phyloP scores from a whole-genome alignment of 2,888 invertebrate genomes.

The Andrena praecox region DNA sequence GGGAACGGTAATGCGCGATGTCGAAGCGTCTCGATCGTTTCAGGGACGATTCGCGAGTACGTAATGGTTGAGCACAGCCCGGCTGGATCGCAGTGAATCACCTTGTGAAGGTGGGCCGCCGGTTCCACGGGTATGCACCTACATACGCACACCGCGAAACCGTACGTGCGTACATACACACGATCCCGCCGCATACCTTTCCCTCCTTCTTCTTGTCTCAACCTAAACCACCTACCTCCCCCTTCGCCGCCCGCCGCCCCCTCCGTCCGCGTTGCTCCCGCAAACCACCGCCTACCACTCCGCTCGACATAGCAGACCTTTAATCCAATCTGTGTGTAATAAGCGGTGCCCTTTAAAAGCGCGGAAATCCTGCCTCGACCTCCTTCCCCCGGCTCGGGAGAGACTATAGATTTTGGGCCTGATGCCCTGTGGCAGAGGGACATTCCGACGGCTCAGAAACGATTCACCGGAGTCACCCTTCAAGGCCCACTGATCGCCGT shows the following conservation, averaged over 20 bases:
- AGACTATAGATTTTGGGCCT: background rate
- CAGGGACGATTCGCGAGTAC: slow-evolving; percentile 64
- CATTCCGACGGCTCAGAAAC: background rate
- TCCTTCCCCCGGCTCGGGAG: background rate
- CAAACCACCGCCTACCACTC: slow-evolving; percentile 62
- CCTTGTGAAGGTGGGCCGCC: slow-evolving; percentile 80
- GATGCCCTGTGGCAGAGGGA: background rate
- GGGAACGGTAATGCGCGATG: slow-evolving; percentile 5
- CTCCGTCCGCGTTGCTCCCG: slow-evolving; percentile 28
- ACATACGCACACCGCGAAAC: slow-evolving; percentile 47
- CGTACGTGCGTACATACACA: slow-evolving; percentile 55
- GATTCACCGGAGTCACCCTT: background rate
- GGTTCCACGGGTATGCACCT: slow-evolving; percentile 56
- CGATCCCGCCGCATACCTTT: slow-evolving; percentile 66
- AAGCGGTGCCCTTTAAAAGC: slow-evolving; percentile 76
- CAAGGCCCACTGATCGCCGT: background rate
- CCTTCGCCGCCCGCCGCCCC: slow-evolving; percentile 5
- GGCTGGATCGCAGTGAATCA: slow-evolving; percentile 78
- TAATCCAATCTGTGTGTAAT: slow-evolving; percentile 78
- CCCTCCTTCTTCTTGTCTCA: slow-evolving; percentile 68
- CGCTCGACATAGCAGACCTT: slow-evolving; percentile 76
- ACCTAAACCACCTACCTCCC: slow-evolving; percentile 56
- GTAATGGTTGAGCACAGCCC: slow-evolving; percentile 74
- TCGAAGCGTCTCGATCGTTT: slow-evolving; percentile 56
- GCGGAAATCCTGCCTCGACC: slow-evolving; percentile 61